Evolutionary conservation across 1,140 invertebrate species (phyloP), one percentile per base, ranked within the genome.

Genomic region (Musca vetustissima): DNA sequence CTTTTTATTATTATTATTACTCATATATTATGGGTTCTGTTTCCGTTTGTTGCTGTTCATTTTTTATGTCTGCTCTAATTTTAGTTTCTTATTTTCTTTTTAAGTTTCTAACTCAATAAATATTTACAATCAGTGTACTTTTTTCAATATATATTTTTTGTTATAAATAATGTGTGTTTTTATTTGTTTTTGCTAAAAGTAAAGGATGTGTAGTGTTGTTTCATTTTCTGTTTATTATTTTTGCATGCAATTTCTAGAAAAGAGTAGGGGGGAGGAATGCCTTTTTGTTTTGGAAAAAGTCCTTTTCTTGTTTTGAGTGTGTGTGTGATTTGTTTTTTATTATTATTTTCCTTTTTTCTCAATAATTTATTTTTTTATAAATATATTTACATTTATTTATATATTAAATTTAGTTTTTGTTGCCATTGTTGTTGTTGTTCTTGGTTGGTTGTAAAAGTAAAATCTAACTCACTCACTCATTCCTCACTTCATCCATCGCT

Each of bases 221-320:
- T 43, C 13, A 11, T 43, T 43, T 9, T 17, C 55, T 32, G 24
- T 15, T 52, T 52, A 61, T 61, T 43, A 67, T 69, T 71, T 70
- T 70, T 36, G 28, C 50, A 67, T 67, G 70, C 70, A 73, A 70
- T 57, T 69, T 25, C 52, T 59, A 71, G 24, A 72, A 68, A 57
- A 57, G 71, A 69, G 67, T n/a, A 72, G 69, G 67, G 71, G 67
- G 67, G 21, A 72, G 69, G 67, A 73, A 73, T 73, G 71, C 68
- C 68, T 69, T 69, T 73, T 67, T n/a, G n/a, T 66, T 64, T 65
- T 66, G 67, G 36, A 36, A 73, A 69, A 55, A 57, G 68, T 73
- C 68, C 68, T 49, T 64, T 52, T 22, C 25, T 55, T 53, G 17
- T 17, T 19, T n/a, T 32, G 24, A 1, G 3, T 59, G 8, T 28